Percentiles rank a stretch among this genome's conserved stretches.
These are phyloP conservation scores for Polia nebulosa DNA, from an alignment of 2,888 invertebrate species.

Conservation along the genomic window DNA sequence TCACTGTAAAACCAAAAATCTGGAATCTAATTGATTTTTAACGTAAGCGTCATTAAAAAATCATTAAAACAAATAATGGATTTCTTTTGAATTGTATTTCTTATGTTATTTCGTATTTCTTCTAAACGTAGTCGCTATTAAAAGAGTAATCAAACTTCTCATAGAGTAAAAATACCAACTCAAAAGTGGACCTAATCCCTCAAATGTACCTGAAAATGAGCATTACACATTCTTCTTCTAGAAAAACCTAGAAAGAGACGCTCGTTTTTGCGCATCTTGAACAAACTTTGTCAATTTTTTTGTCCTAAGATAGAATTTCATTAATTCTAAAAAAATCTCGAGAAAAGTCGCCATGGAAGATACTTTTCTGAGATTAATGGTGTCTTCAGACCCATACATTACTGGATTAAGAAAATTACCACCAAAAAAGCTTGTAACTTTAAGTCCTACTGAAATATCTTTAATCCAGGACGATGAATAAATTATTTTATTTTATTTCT, in stretches of 20 bases:
- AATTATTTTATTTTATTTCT: not conserved
- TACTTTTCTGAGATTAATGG: not conserved
- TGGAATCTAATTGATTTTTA: too few species aligned
- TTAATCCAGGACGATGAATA: not conserved
- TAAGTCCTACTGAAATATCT: not conserved
- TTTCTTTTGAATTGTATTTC: too few species aligned
- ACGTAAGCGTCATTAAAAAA: too few species aligned
- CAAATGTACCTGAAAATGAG: conserved; percentile 3
- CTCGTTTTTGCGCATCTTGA: conserved; percentile 10
- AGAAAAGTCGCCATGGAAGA: not conserved
- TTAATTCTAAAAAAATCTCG: not conserved
- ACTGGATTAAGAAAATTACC: too few species aligned
- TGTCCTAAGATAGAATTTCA: not conserved
- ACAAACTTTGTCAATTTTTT: not conserved
- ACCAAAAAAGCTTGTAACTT: conserved; percentile 3
- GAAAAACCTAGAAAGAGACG: not conserved
- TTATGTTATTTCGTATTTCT: too few species aligned
- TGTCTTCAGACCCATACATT: too few species aligned
- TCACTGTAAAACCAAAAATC: too few species aligned
- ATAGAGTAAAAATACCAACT: conserved; percentile 2
- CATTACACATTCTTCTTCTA: not conserved
- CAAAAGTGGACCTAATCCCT: not conserved
- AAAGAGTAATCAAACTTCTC: not conserved
- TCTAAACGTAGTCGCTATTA: not conserved
- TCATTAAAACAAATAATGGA: too few species aligned